A percentile compares a stretch with the other conserved stretches of the same genome.
These are phyloP conservation scores for Lepidurus couesii DNA, from an alignment of 1,140 invertebrate species.

Conservation along the genomic window DNA sequence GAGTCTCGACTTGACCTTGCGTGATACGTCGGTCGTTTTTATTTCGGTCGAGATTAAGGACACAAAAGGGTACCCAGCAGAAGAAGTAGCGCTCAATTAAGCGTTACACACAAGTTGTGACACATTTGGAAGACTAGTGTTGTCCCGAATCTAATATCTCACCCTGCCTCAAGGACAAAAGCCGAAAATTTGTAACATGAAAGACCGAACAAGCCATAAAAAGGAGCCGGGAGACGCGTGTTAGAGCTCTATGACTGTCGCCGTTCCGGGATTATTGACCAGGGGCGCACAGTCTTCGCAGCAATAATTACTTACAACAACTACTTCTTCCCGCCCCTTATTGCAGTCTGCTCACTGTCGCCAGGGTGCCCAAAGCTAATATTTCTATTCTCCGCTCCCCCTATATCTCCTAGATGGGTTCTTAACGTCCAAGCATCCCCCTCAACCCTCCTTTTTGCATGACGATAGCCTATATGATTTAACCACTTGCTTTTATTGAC, in stretches of 20 bases:
- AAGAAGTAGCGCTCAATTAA: no score
- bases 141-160: no score
- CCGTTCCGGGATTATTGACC: constrained; percentile 3
- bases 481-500: neutral
- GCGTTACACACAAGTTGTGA: no score
- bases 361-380: neutral
- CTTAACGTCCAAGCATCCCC: neutral
- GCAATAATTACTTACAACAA: neutral
- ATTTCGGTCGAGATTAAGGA: no score
- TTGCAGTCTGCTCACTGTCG: neutral
- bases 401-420: neutral
- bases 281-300: neutral
- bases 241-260: constrained; percentile 6
- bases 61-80: no score
- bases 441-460: neutral
- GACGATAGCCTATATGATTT: neutral
- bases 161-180: neutral
- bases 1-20: no score
- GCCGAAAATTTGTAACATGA: neutral
- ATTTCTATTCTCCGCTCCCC: neutral
- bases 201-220: neutral
- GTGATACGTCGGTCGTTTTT: no score
- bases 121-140: no score
- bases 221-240: neutral
- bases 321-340: neutral